Evolutionary conservation across 2,888 invertebrate genomes (phyloP).

Genomic region (Epirrhoe tristata): DNA sequence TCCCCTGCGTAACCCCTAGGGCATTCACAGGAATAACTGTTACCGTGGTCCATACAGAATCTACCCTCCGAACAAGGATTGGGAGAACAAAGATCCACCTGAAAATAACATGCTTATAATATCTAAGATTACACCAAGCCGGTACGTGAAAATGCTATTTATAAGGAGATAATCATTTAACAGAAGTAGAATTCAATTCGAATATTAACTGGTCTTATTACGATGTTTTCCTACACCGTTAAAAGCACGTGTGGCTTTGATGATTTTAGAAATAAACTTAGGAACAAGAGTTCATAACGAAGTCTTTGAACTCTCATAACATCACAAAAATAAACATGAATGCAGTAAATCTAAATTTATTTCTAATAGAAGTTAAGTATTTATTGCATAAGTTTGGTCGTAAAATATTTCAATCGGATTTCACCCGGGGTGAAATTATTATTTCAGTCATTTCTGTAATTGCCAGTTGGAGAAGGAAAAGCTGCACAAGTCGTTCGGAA

Average conservation of each 20-base stretch:
- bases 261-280: too few species aligned
- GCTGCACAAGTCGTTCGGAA: neutral
- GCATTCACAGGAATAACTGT: conserved; percentile 91
- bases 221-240: too few species aligned
- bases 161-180: too few species aligned
- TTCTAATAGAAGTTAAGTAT: conserved; percentile 18
- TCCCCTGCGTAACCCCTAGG: conserved; percentile 89
- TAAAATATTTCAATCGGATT: conserved; percentile 26
- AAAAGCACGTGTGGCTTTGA: too few species aligned
- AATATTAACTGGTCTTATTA: too few species aligned
- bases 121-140: neutral
- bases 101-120: conserved; percentile 39
- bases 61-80: conserved; percentile 89
- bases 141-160: neutral
- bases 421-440: conserved; percentile 54
- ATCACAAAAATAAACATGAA: conserved; percentile 11
- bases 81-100: conserved; percentile 89
- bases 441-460: conserved; percentile 9
- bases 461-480: conserved; percentile 7
- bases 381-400: conserved; percentile 26
- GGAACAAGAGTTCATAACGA: neutral
- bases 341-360: conserved; percentile 16
- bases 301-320: neutral
- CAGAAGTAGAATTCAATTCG: too few species aligned
- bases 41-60: conserved; percentile 90